Percentiles rank a stretch among this genome's conserved stretches.
phyloP scores from a whole-genome alignment of 2,113 vertebrate genomes.

The Setophaga kirtlandii region DNA sequence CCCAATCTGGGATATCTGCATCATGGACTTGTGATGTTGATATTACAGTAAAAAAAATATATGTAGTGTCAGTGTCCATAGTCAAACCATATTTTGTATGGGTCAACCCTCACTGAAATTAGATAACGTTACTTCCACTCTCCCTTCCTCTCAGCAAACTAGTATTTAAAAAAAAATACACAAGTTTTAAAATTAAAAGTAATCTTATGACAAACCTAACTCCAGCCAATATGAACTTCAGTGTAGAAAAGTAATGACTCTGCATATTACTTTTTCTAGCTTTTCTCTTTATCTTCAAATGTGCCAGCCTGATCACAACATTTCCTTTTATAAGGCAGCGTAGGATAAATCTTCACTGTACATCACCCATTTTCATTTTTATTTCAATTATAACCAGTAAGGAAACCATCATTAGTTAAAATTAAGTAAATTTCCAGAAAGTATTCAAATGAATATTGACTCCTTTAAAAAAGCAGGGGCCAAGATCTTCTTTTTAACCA shows the following conservation, averaged over 20 bases:
- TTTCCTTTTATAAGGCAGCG: background rate
- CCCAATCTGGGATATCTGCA: background rate
- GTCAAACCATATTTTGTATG: background rate
- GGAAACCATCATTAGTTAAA: background rate
- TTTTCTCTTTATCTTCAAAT: background rate
- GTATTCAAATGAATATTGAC: background rate
- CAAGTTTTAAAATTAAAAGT: background rate
- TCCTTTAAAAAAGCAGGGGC: background rate
- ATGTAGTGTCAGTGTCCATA: background rate
- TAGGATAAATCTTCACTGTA: background rate
- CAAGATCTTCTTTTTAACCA: background rate
- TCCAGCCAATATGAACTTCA: background rate
- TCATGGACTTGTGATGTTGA: background rate
- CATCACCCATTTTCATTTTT: background rate
- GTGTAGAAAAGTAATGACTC: background rate
- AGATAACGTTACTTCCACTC: background rate
- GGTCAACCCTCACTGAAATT: background rate
- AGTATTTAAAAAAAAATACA: background rate
- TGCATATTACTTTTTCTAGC: background rate
- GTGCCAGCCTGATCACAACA: background rate
- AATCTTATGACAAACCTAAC: background rate
- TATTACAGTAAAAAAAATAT: background rate
- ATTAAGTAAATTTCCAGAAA: background rate
- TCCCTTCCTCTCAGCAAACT: background rate
- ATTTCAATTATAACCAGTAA: background rate